Evolutionary conservation across 2,113 vertebrate genomes (phyloP).

Genomic region (Clarias macrocephalus): DNA sequence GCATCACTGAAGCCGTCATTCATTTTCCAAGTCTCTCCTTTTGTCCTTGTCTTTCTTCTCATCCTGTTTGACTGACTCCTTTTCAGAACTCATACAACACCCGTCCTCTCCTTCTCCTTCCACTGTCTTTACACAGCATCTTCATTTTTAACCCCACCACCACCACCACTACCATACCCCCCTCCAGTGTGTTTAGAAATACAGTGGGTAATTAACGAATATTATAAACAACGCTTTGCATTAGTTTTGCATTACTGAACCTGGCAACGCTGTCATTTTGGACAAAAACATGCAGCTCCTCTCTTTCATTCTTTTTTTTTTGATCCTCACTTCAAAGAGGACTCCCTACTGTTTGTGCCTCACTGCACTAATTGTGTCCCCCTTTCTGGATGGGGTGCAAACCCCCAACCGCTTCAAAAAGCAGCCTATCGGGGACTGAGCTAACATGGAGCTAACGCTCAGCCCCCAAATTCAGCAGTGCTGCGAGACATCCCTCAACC

Average conservation of each 20-base stretch:
- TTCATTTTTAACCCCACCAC: background rate
- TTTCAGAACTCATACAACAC: background rate
- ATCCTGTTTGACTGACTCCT: conserved; percentile 1
- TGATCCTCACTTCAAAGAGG: conserved; percentile 94
- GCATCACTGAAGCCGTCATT: background rate
- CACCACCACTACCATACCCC: no score
- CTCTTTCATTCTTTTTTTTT: conserved; percentile 69
- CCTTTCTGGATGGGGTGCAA: conserved; percentile 75
- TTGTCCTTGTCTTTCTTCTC: conserved; percentile 4
- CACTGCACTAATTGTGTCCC: conserved; percentile 94
- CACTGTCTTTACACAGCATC: background rate
- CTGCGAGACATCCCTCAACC: conserved; percentile 23
- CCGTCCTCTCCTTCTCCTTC: background rate
- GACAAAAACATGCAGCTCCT: conserved; percentile 92
- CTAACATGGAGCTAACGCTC: conserved; percentile 64
- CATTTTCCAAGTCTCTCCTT: background rate
- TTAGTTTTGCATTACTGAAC: conserved; percentile 96
- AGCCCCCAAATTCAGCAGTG: conserved; percentile 25
- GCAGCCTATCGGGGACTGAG: conserved; percentile 66
- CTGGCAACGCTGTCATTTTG: conserved; percentile 92
- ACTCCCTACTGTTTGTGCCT: conserved; percentile 91
- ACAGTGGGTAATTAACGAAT: conserved; percentile 93
- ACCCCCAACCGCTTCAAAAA: conserved; percentile 76
- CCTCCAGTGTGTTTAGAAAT: conserved; percentile 76
- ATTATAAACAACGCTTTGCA: conserved; percentile 94